Evolutionary conservation across 30 jellyfish, hydroid and myxozoan genomes (phyloP).

Genomic region (Sanderia malayensis): DNA sequence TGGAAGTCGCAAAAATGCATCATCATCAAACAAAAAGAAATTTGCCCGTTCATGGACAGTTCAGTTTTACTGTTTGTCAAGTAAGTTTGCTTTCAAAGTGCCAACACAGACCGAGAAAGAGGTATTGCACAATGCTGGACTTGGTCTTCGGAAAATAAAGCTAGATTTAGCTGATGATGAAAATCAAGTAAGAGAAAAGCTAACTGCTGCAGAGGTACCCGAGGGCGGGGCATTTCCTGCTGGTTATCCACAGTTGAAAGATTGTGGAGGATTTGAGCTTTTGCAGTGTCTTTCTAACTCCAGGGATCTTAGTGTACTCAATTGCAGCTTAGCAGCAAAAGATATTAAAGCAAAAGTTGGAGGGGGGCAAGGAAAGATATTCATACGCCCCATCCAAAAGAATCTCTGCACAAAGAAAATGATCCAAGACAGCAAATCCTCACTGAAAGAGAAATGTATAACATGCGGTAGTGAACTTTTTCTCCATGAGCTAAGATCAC

Average conservation of each 20-base stretch:
- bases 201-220: constrained; percentile 23
- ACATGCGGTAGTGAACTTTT: constrained; percentile 15
- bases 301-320: constrained; percentile 36
- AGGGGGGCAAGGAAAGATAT: constrained; percentile 52
- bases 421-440: constrained; percentile 5
- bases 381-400: constrained; percentile 37
- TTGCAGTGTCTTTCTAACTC: constrained; percentile 38
- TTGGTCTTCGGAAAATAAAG: constrained; percentile 29
- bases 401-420: not conserved
- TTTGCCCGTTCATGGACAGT: constrained; percentile 31
- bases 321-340: constrained; percentile 32
- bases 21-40: not conserved
- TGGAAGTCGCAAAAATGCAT: constrained; percentile 25
- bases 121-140: constrained; percentile 35
- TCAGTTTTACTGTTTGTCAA: constrained; percentile 24
- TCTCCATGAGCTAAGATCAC: constrained; percentile 30
- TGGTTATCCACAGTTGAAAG: constrained; percentile 52
- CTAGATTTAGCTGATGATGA: constrained; percentile 40
- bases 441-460: constrained; percentile 34
- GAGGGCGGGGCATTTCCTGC: constrained; percentile 31
- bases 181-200: constrained; percentile 12
- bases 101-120: constrained; percentile 34
- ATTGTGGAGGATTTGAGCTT: constrained; percentile 46
- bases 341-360: constrained; percentile 45
- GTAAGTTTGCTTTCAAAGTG: constrained; percentile 34